Evolutionary conservation across 2,888 invertebrate species (phyloP), one percentile per base, ranked within the genome.

Genomic region (Hypena proboscidalis): DNA sequence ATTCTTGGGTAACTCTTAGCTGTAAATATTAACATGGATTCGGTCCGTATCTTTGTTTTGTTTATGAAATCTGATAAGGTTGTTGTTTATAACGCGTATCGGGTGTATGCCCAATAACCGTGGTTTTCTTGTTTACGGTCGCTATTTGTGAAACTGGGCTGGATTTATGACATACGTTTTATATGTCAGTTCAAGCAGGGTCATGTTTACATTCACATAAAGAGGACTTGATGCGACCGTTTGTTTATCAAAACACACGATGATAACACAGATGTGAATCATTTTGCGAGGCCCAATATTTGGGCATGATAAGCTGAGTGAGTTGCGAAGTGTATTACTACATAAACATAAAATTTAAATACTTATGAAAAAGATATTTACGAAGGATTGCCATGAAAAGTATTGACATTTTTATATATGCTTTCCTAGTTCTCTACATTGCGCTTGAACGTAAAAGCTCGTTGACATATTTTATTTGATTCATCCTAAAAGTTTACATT

Each of bases 61-160:
- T 32, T 34, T 34, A 13, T 43, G 52, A 42, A 46, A 58, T 52
- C 25, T 37, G 42, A 46, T 56, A 47, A 35, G 19, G 34, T 36
- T 29, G 9, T n/a, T 29, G 42, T 58, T 43, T 58, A 36, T 40
- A 8, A 27, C 23, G 46, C 23, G 46, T 51, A 42, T 56, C 25
- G 35, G 38, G 41, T 55, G 37, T 35, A 46, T 6, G 14, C 30
- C 31, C 27, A 39, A 39, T 52, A 40, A 43, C 53, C 27, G 42
- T 38, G 26, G 46, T 51, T 15, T 36, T 43, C 38, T 51, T 30
- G 45, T 41, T 55, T 45, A 51, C 37, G 9, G 50, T 17, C 34
- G 14, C 36, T 58, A 58, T 58, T 58, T 58, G 30, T 43, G 19
- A 46, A 51, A 34, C 42, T 46, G 27, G 39, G 38, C 22, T 22